Evolutionary conservation across 2,888 invertebrate genomes (phyloP), one percentile per base, ranked within the genome.

Genomic region (Hermaeophaga mercurialis): DNA sequence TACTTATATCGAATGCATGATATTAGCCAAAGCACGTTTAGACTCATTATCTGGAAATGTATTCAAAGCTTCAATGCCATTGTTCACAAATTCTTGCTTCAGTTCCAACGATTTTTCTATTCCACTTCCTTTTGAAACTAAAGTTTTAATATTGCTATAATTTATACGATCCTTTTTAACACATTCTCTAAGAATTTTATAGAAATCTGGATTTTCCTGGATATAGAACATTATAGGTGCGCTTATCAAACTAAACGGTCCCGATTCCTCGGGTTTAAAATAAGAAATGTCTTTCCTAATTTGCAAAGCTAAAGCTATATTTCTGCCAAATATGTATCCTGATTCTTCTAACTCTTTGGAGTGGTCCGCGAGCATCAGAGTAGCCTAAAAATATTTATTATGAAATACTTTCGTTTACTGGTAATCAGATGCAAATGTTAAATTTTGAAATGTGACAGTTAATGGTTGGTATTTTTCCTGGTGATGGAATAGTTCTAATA

Each of bases 271-370:
- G 3, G 49, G 36, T 12, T 62, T 56, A 31, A 90, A 90, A 7
- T 85, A 84, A 67, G 89, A 87, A 12, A 88, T 78, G 73, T 92
- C 92, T 31, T 80, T 71, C 62, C 78, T 79, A 9, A 82, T 81
- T 79, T 95, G 94, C 89, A 92, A 92, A 1, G 93, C 93, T 19
- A 94, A 80, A 0, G 92, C 93, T 56, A 95, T 80, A 79, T 94
- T 90, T 71, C 90, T 89, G 5, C 94, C 96, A 80, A 95, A 93
- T 17, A 88, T 81, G 75, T 90, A 92, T 0, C 90, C 95, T 73
- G 87, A 80, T 24, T 86, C 82, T 75, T 94, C 93, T 62, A 90
- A 76, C 17, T 85, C 81, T 14, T 84, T 80, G 14, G 83, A 80
- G 72, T 92, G 93, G 1, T 89, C 89, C 1, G 92, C 94, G 55